Percentiles rank a stretch among this genome's conserved stretches.
Evolutionary conservation across 2,113 vertebrate species (phyloP).

Genomic region (Cephalopterus ornatus): DNA sequence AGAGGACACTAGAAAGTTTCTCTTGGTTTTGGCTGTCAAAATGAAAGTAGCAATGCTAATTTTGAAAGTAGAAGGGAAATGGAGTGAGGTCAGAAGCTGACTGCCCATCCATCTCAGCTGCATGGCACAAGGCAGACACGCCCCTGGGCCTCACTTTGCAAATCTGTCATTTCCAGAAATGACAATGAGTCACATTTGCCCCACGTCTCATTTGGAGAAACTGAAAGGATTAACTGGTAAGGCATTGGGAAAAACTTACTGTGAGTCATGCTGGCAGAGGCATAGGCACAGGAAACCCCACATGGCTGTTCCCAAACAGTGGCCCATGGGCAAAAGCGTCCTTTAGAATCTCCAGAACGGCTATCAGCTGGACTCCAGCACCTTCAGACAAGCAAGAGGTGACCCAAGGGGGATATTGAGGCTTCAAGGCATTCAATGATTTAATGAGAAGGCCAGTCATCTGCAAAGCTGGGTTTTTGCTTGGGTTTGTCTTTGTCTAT

Average conservation of each 20-base stretch:
- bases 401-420: not conserved
- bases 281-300: not conserved
- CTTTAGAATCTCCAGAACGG: not conserved
- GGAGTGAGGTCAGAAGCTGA: not conserved
- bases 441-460: not conserved
- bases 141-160: not conserved
- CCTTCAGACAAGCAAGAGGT: not conserved
- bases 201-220: not conserved
- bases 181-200: constrained; percentile 22
- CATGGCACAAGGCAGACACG: not conserved
- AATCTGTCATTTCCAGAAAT: not conserved
- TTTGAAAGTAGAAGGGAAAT: constrained; percentile 7
- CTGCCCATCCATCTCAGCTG: not conserved
- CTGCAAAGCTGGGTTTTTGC: not conserved
- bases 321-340: not conserved
- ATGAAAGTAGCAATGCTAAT: not conserved
- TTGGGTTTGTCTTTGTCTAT: not conserved
- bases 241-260: not conserved
- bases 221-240: constrained; percentile 10
- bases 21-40: not conserved
- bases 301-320: not conserved
- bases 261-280: not conserved
- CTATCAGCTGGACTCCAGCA: too few species aligned
- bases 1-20: not conserved
- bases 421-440: not conserved